Conservation (phyloP, 2,888 invertebrate genomes). For the Flexamia atlantica region DNA sequence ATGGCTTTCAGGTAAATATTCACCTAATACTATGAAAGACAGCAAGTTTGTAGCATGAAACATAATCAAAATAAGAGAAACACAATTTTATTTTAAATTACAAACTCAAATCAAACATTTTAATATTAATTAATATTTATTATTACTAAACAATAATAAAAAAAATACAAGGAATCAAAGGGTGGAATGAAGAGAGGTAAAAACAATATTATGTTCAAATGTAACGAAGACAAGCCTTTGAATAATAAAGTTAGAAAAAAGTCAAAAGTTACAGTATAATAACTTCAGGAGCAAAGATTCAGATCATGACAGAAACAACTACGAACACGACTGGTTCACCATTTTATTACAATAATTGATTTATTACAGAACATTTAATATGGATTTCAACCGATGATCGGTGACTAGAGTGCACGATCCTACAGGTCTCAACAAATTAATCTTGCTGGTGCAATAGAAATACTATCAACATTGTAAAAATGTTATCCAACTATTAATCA, state of each 20-base stretch:
- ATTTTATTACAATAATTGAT: constrained; percentile 32
- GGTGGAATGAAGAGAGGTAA: constrained; percentile 37
- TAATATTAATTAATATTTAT: neutral
- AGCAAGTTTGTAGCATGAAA: constrained; percentile 33
- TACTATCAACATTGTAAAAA: constrained; percentile 56
- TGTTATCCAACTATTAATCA: constrained; percentile 40
- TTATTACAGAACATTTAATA: constrained; percentile 47
- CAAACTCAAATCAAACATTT: constrained; percentile 57
- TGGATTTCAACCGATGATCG: constrained; percentile 25
- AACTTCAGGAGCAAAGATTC: neutral
- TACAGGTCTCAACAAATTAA: constrained; percentile 35
- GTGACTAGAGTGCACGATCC: constrained; percentile 56
- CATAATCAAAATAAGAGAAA: constrained; percentile 40
- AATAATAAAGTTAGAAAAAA: neutral
- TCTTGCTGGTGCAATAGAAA: constrained; percentile 43
- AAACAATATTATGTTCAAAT: constrained; percentile 25
- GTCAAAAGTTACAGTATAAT: neutral
- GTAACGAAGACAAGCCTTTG: constrained; percentile 21
- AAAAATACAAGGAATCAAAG: constrained; percentile 51
- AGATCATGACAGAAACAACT: constrained; percentile 45
- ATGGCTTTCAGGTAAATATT: neutral
- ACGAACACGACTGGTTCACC: constrained; percentile 25
- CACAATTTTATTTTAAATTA: constrained; percentile 35
- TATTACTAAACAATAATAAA: constrained; percentile 43
- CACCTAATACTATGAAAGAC: constrained; percentile 49